Evolutionary conservation across 2,797 vertebrate genomes (phyloP).

Genomic region (Acridotheres tristis): DNA sequence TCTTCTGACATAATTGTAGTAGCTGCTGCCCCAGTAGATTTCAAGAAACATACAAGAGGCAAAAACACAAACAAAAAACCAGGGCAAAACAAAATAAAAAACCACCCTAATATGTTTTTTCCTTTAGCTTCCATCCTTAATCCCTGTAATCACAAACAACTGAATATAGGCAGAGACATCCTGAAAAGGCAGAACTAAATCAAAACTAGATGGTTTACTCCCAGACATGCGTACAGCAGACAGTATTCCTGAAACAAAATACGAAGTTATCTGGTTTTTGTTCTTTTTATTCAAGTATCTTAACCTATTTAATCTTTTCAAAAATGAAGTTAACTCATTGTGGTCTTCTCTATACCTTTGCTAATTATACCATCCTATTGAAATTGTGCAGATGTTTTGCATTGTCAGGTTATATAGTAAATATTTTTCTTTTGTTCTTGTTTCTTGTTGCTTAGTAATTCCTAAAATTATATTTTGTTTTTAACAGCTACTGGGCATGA

Average conservation of each 20-base stretch:
- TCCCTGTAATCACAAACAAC: background rate
- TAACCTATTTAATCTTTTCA: background rate
- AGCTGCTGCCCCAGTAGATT: background rate
- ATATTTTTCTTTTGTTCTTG: background rate
- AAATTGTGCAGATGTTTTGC: background rate
- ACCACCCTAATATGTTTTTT: background rate
- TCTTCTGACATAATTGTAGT: conserved; percentile 29
- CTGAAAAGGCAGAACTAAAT: background rate
- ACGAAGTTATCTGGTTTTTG: background rate
- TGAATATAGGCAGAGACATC: background rate
- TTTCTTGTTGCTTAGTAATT: background rate
- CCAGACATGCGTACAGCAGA: background rate
- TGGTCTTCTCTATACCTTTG: background rate
- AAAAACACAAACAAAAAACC: background rate
- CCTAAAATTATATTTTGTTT: background rate
- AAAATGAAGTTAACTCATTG: background rate
- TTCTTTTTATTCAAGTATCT: background rate
- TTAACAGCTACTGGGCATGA: background rate
- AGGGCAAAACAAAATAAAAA: background rate
- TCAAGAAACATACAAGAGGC: background rate
- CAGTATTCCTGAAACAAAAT: background rate
- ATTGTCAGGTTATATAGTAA: background rate
- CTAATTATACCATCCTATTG: background rate
- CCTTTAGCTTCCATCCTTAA: background rate
- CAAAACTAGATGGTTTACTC: background rate